A percentile compares a stretch with the other conserved stretches of the same genome.
These are phyloP conservation scores for Corydoras maculifer DNA, from an alignment of 2,113 vertebrate species.

Conservation along the genomic window DNA sequence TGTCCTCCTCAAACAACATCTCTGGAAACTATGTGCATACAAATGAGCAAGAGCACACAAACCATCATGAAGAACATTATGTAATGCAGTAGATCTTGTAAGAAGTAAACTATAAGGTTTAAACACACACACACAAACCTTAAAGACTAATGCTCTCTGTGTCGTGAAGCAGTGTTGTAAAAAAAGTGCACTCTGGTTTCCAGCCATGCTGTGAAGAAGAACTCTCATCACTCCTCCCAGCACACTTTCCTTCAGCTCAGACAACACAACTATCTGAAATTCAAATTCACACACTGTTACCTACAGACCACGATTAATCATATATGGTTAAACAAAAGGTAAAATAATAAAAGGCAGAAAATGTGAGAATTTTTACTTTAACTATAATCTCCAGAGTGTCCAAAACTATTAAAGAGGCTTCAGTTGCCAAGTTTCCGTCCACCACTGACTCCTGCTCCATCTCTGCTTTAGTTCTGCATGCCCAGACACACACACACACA, in stretches of 20 bases:
- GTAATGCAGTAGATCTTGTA: background rate
- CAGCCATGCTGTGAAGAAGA: constrained; percentile 80
- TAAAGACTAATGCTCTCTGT: constrained; percentile 82
- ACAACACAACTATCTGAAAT: constrained; percentile 77
- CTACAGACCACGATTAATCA: background rate
- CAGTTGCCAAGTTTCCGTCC: constrained; percentile 83
- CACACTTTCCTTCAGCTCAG: constrained; percentile 82
- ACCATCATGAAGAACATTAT: background rate
- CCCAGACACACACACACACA: constrained; percentile 21
- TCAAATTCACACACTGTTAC: constrained; percentile 19
- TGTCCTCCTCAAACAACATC: constrained; percentile 90
- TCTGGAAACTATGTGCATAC: constrained; percentile 75
- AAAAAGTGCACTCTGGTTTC: constrained; percentile 81
- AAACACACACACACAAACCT: constrained; percentile 57
- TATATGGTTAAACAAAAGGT: background rate
- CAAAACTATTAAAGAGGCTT: constrained; percentile 78
- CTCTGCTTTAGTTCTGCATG: constrained; percentile 75
- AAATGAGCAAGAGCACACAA: background rate
- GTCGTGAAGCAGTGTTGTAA: constrained; percentile 87
- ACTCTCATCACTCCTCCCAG: constrained; percentile 78
- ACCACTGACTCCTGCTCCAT: constrained; percentile 83
- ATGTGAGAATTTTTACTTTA: constrained; percentile 63
- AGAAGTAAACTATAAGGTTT: background rate
- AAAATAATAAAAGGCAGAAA: background rate
- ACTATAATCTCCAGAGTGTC: constrained; percentile 85